Evolutionary conservation across 2,113 vertebrate genomes (phyloP).

Genomic region (Xerus inauris): DNA sequence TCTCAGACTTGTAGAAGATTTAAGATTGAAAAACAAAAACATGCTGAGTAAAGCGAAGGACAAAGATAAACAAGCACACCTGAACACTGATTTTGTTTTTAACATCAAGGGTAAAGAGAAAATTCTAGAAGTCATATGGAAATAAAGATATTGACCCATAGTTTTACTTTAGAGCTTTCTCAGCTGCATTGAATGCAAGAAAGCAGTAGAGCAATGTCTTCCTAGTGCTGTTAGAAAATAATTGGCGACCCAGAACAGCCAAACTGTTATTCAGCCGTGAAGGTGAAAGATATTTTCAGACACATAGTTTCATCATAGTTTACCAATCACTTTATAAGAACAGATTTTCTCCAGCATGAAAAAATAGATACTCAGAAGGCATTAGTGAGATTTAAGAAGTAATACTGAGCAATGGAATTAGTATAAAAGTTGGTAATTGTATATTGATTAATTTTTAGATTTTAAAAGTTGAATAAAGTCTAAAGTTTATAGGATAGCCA

Average conservation of each 20-base stretch:
- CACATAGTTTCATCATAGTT: neutral
- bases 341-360: neutral
- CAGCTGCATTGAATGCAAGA: neutral
- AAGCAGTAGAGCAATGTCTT: neutral
- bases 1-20: neutral
- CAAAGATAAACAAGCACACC: neutral
- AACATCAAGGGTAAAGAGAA: neutral
- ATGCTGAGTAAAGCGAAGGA: neutral
- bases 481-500: neutral
- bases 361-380: neutral
- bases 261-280: neutral
- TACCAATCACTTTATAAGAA: neutral
- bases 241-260: neutral
- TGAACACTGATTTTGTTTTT: neutral
- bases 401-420: neutral
- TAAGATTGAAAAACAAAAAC: neutral
- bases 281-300: neutral
- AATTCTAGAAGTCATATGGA: neutral
- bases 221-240: neutral
- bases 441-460: neutral
- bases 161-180: neutral
- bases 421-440: neutral
- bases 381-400: neutral
- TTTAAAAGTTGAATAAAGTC: neutral
- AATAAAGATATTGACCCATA: neutral